These are phyloP conservation scores for Tipula helvola DNA, from an alignment of 2,888 invertebrate genomes.

Conservation along the genomic window DNA sequence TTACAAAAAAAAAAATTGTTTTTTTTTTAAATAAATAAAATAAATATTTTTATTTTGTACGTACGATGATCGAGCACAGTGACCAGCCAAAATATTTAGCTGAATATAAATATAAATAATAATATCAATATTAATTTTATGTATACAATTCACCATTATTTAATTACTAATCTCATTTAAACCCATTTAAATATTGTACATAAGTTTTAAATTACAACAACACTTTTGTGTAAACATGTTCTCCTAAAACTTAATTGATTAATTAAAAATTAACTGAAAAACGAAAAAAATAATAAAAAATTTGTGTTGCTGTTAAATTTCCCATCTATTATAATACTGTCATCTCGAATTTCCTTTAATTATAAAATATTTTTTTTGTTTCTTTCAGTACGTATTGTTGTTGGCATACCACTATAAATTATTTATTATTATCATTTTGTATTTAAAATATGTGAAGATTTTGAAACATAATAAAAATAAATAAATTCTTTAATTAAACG, in stretches of 20 bases:
- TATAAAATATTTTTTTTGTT: background rate
- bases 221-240: background rate
- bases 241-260: background rate
- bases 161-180: background rate
- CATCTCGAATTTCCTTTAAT: background rate
- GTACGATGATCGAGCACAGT: background rate
- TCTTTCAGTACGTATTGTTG: background rate
- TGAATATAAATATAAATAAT: too few relatives aligned
- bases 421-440: background rate
- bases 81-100: background rate
- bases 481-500: background rate
- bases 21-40: background rate
- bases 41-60: background rate
- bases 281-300: background rate
- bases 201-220: background rate
- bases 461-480: background rate
- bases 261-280: background rate
- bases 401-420: background rate
- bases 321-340: background rate
- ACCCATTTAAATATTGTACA: background rate
- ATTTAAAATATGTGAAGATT: background rate
- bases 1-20: background rate
- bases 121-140: background rate
- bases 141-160: background rate
- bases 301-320: background rate